Conservation (phyloP, 2,797 vertebrate genomes). For the Danio aesculapii region DNA sequence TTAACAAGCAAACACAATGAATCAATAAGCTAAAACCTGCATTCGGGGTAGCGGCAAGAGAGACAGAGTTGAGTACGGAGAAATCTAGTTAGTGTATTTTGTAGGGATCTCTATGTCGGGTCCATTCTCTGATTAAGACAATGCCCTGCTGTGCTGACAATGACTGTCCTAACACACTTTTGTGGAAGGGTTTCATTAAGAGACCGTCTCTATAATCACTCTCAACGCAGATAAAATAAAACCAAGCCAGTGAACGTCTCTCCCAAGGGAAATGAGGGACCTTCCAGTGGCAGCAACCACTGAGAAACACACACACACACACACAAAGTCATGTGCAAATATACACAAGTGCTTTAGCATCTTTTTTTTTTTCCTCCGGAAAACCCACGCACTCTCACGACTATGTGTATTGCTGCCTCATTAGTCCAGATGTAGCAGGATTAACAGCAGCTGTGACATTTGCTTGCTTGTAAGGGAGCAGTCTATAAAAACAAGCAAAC, state of each 20-base stretch:
- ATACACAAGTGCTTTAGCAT: conserved; percentile 18
- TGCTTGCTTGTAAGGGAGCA: conserved; percentile 80
- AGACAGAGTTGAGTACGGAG: conserved; percentile 35
- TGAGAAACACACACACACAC: conserved; percentile 39
- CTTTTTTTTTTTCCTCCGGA: conserved; percentile 15
- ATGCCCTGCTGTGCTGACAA: conserved; percentile 48
- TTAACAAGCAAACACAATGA: conserved; percentile 40
- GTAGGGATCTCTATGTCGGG: conserved; percentile 38
- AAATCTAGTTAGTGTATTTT: conserved; percentile 44
- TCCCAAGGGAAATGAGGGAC: conserved; percentile 78
- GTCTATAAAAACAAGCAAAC: conserved; percentile 82
- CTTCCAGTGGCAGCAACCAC: conserved; percentile 61
- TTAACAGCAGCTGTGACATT: conserved; percentile 85
- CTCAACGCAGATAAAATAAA: conserved; percentile 71
- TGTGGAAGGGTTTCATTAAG: conserved; percentile 61
- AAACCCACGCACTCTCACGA: conserved; percentile 43
- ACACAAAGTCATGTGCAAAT: conserved; percentile 45
- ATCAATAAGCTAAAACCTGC: not conserved
- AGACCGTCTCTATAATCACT: conserved; percentile 77
- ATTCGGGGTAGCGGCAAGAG: conserved; percentile 5
- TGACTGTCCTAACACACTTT: conserved; percentile 64
- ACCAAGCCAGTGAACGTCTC: conserved; percentile 72
- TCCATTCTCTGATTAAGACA: conserved; percentile 56
- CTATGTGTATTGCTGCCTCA: conserved; percentile 77
- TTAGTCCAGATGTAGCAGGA: conserved; percentile 78